Conservation (phyloP, 2,797 vertebrate species). For the Lagodon rhomboides region DNA sequence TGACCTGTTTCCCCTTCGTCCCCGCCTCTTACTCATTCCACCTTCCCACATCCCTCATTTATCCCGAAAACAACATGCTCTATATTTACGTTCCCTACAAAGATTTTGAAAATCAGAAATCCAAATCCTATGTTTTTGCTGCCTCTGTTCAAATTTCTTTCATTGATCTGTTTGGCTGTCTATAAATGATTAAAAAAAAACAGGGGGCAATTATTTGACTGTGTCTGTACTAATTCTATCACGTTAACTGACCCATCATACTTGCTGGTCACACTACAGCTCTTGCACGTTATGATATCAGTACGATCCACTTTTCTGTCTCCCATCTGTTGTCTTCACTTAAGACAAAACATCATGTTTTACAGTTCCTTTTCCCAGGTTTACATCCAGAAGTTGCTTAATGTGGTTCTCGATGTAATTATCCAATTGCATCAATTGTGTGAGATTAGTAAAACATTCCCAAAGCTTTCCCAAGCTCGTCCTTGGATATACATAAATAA, state of each 20-base stretch:
- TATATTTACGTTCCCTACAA: conserved; percentile 7
- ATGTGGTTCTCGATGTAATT: conserved; percentile 35
- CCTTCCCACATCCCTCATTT: conserved; percentile 28
- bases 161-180: conserved; percentile 17
- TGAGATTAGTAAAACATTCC: conserved; percentile 56
- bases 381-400: conserved; percentile 25
- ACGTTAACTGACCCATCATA: not conserved
- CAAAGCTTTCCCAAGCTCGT: conserved; percentile 49
- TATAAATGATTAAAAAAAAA: conserved; percentile 23
- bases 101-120: conserved; percentile 5
- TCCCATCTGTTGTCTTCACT: conserved; percentile 4
- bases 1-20: conserved; percentile 57
- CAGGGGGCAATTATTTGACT: not conserved
- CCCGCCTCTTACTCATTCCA: conserved; percentile 21
- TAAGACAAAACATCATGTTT: not conserved
- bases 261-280: not conserved
- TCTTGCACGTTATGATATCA: conserved; percentile 15
- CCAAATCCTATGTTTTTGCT: not conserved
- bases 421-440: conserved; percentile 45
- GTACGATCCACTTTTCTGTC: not conserved
- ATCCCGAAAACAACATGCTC: conserved; percentile 17
- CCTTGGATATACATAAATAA: conserved; percentile 83
- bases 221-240: not conserved
- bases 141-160: conserved; percentile 7
- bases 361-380: not conserved